Evolutionary conservation across 2,888 invertebrate species (phyloP).

Genomic region (Anoplius nigerrimus): DNA sequence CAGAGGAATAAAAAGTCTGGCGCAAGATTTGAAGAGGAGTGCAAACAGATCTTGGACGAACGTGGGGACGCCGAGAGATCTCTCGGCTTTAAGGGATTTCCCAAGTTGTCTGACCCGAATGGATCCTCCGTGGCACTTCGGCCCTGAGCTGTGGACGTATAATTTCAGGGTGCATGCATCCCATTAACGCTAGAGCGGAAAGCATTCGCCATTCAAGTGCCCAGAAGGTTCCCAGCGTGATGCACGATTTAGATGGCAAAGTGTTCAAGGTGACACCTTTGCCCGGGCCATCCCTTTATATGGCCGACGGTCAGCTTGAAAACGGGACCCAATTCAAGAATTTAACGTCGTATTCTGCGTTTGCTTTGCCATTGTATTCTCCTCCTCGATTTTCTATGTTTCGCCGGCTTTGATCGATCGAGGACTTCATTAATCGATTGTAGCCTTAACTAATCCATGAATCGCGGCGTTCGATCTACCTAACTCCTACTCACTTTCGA

Average conservation of each 20-base stretch:
- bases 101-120: constrained; percentile 46
- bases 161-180: constrained; percentile 29
- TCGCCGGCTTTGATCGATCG: too few relatives aligned
- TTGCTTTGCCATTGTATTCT: too few relatives aligned
- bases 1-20: constrained; percentile 15
- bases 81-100: constrained; percentile 55
- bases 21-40: neutral
- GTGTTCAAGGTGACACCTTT: too few relatives aligned
- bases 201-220: constrained; percentile 2
- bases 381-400: too few relatives aligned
- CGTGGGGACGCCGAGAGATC: constrained; percentile 35
- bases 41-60: constrained; percentile 14
- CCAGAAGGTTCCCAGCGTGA: neutral
- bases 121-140: constrained; percentile 25
- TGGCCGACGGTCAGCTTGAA: neutral
- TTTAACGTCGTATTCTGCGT: too few relatives aligned
- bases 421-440: too few relatives aligned
- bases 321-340: too few relatives aligned
- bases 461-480: too few relatives aligned
- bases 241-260: too few relatives aligned
- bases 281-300: too few relatives aligned
- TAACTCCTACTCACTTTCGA: too few relatives aligned
- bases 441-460: too few relatives aligned
- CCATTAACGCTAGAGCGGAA: constrained; percentile 31
- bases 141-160: constrained; percentile 13